These are phyloP conservation scores for Pimephales promelas DNA, from an alignment of 2,113 vertebrate genomes.

Conservation along the genomic window DNA sequence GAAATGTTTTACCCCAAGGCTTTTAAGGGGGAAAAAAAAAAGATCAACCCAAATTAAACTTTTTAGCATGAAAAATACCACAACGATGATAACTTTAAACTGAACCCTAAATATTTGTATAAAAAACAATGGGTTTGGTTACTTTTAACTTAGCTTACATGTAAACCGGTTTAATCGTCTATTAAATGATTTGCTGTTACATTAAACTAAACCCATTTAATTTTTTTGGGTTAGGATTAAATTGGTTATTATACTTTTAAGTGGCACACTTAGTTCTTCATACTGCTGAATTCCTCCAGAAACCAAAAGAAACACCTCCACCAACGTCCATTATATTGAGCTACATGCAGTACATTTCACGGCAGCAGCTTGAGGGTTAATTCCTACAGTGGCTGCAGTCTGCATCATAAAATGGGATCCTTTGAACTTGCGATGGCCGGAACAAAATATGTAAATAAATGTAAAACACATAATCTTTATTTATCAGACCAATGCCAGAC, in stretches of 20 bases:
- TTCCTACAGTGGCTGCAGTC: background rate
- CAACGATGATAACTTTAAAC: background rate
- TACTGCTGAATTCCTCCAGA: background rate
- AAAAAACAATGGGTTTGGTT: background rate
- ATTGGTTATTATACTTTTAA: background rate
- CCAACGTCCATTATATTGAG: background rate
- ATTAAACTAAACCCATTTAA: no score
- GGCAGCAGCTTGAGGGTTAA: background rate
- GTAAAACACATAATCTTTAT: conserved; percentile 31
- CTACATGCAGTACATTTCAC: background rate
- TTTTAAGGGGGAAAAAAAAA: background rate
- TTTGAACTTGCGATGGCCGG: conserved; percentile 25
- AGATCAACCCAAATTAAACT: background rate
- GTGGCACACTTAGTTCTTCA: background rate
- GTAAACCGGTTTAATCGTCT: no score
- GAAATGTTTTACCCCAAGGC: background rate
- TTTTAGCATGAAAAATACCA: background rate
- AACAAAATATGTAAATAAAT: conserved; percentile 41
- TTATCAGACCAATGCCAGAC: conserved; percentile 23
- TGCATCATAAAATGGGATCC: conserved; percentile 11
- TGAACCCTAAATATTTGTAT: no score
- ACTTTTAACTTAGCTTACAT: background rate
- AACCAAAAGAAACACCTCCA: background rate
- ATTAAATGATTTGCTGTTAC: no score
- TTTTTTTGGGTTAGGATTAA: no score